These are phyloP conservation scores for Penaeus vannamei DNA, from an alignment of 1,140 invertebrate species.

Conservation along the genomic window DNA sequence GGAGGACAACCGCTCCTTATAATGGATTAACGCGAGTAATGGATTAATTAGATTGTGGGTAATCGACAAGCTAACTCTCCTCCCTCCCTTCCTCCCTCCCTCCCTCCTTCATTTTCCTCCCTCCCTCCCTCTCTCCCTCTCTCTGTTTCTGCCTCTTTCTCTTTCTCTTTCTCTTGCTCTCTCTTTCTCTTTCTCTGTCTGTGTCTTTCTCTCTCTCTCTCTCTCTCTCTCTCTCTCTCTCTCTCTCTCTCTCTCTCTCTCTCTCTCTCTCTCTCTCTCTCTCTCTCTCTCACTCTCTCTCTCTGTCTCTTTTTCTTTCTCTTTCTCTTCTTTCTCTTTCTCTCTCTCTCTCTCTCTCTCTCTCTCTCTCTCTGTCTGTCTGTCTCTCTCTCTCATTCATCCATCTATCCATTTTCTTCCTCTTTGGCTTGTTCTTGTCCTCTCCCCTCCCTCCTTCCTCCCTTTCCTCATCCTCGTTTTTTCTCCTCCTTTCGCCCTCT, in stretches of 20 bases:
- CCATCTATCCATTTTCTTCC: no score
- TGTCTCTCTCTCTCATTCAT: background rate
- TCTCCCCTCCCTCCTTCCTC: no score
- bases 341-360: no score
- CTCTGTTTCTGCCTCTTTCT: no score
- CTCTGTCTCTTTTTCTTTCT: background rate
- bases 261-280: background rate
- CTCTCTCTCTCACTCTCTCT: background rate
- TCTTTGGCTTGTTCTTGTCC: no score
- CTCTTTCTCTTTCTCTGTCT: background rate
- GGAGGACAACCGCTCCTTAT: constrained; percentile 40
- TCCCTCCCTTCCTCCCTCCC: background rate
- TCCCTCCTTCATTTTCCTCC: background rate
- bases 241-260: no score
- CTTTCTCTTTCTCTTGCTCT: no score
- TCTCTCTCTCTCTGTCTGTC: background rate
- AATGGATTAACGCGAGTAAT: constrained; percentile 62
- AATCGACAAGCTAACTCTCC: constrained; percentile 36
- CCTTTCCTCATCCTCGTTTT: background rate
- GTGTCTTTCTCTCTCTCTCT: no score
- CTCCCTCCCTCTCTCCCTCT: background rate
- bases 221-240: no score
- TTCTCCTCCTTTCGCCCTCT: background rate
- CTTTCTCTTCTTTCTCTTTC: no score
- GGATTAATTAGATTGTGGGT: constrained; percentile 65